Evolutionary conservation across 35 echinoderm and acorn worm species (phyloP).

Genomic region (Ophioderma brevispina): DNA sequence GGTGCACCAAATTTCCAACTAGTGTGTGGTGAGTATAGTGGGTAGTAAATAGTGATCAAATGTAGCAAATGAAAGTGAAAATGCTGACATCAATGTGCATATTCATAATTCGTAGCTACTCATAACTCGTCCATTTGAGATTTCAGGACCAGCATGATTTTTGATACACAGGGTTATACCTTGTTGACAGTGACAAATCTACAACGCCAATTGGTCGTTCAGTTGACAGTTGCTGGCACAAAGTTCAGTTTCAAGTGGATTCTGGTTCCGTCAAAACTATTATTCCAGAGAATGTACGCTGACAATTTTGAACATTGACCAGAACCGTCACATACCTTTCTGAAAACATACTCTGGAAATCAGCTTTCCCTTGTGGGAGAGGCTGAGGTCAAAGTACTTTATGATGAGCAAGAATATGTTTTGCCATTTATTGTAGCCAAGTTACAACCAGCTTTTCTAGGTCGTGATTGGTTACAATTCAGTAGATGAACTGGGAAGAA

Average conservation of each 20-base stretch:
- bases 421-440: background rate
- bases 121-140: background rate
- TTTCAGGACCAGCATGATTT: too few relatives aligned
- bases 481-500: background rate
- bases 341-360: background rate
- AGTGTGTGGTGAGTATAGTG: too few relatives aligned
- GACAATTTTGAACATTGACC: background rate
- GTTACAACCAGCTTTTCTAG: background rate
- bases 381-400: background rate
- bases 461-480: background rate
- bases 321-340: background rate
- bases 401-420: slow-evolving; percentile 5
- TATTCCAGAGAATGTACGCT: background rate
- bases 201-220: background rate
- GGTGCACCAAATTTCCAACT: too few relatives aligned
- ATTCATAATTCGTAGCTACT: background rate
- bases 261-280: background rate
- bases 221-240: background rate
- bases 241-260: background rate
- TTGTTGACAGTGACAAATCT: background rate
- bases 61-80: too few relatives aligned
- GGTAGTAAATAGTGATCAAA: too few relatives aligned
- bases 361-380: background rate
- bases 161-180: background rate
- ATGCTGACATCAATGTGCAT: too few relatives aligned